Percentiles rank a stretch among this genome's conserved stretches.
These are phyloP conservation scores for Agrilus biguttatus DNA, from an alignment of 2,888 invertebrate genomes.

Conservation along the genomic window DNA sequence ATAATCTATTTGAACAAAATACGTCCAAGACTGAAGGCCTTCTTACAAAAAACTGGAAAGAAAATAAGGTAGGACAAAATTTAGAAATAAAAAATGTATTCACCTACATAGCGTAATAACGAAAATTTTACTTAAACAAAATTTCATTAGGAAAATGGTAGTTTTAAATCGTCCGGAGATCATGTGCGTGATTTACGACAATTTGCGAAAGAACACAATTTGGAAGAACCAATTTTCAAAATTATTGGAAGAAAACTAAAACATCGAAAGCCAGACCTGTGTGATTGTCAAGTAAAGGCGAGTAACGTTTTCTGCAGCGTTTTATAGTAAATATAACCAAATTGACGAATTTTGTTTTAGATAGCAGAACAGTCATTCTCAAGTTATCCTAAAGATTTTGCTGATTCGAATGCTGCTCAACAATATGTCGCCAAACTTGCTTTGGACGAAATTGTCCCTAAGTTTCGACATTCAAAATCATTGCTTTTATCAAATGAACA, in stretches of 20 bases:
- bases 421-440: conserved; percentile 30
- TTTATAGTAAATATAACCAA: neutral
- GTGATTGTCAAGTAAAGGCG: conserved; percentile 22
- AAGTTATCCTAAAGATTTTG: conserved; percentile 34
- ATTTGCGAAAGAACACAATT: conserved; percentile 18
- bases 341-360: conserved; percentile 13
- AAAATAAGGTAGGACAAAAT: neutral
- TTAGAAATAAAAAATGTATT: neutral
- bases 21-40: no score
- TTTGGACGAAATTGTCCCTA: conserved; percentile 22
- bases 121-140: no score
- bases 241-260: conserved; percentile 9
- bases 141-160: no score
- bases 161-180: conserved; percentile 17
- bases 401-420: conserved; percentile 25
- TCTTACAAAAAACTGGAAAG: no score
- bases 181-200: conserved; percentile 17
- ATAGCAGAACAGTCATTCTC: conserved; percentile 24
- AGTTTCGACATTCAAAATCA: conserved; percentile 16
- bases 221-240: conserved; percentile 16
- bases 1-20: no score
- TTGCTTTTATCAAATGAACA: conserved; percentile 19
- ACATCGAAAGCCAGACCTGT: conserved; percentile 8
- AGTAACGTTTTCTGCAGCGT: conserved; percentile 2
- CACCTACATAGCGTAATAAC: no score